A percentile compares a stretch with the other conserved stretches of the same genome.
phyloP scores from a whole-genome alignment of 1,140 invertebrate species.

The Myzus persicae region DNA sequence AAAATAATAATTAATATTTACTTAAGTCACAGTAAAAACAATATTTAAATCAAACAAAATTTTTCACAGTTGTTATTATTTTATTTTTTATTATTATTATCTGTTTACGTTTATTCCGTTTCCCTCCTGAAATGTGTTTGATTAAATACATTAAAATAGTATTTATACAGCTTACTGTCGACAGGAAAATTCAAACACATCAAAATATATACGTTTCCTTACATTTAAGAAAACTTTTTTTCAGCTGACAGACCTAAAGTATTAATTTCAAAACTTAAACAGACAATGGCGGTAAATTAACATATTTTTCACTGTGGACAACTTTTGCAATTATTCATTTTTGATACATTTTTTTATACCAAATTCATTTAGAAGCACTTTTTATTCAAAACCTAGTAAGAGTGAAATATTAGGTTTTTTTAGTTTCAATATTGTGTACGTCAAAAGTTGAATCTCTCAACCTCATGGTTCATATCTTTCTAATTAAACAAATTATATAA shows the following conservation, averaged over 20 bases:
- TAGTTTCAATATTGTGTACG: slow-evolving; percentile 19
- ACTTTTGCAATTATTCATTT: slow-evolving; percentile 52
- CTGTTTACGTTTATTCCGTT: neutral
- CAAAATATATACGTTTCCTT: slow-evolving; percentile 19
- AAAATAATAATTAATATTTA: slow-evolving; percentile 7
- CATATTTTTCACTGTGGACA: slow-evolving; percentile 37
- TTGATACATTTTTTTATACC: neutral
- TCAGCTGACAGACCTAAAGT: slow-evolving; percentile 28
- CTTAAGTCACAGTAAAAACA: neutral
- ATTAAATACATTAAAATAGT: neutral
- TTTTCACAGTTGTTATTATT: neutral
- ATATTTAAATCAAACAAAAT: neutral
- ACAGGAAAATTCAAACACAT: neutral
- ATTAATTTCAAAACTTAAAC: slow-evolving; percentile 45
- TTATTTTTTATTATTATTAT: neutral
- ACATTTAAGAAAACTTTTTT: slow-evolving; percentile 13
- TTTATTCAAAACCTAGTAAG: slow-evolving; percentile 21
- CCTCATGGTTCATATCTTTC: neutral
- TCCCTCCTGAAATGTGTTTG: neutral
- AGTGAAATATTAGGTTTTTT: slow-evolving; percentile 33
- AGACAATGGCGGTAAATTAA: slow-evolving; percentile 45
- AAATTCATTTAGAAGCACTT: slow-evolving; percentile 2
- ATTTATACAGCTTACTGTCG: neutral
- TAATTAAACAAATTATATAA: neutral
- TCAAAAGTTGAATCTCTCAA: neutral